phyloP scores from a whole-genome alignment of 2,797 vertebrate species.

The Coranthus polyacanthus region DNA sequence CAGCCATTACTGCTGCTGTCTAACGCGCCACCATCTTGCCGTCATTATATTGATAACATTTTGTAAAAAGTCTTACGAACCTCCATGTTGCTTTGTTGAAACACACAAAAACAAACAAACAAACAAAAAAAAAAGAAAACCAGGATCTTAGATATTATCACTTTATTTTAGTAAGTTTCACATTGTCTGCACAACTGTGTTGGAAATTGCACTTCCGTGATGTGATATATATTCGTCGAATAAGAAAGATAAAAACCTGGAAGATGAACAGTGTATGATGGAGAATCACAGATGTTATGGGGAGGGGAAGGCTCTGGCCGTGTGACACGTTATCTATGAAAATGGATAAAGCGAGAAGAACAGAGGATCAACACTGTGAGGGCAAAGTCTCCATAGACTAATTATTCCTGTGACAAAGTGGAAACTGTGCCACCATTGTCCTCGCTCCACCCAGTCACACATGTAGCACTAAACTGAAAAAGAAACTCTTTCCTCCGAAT shows the following conservation, averaged over 20 bases:
- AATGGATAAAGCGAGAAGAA: slow-evolving; percentile 74
- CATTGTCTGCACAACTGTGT: slow-evolving; percentile 29
- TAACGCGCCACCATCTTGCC: no score
- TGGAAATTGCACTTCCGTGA: slow-evolving; percentile 28
- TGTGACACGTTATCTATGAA: slow-evolving; percentile 75
- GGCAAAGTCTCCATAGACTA: slow-evolving; percentile 82
- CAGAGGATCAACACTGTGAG: slow-evolving; percentile 74
- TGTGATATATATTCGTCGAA: slow-evolving; percentile 58
- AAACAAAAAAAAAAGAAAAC: no score
- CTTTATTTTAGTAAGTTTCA: slow-evolving; percentile 24
- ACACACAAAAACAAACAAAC: no score
- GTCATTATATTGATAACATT: no score
- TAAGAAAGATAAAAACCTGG: slow-evolving; percentile 62
- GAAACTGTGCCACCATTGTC: slow-evolving; percentile 76
- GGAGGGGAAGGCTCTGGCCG: slow-evolving; percentile 60
- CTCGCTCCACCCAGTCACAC: slow-evolving; percentile 77
- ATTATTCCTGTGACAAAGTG: slow-evolving; percentile 84
- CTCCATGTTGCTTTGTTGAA: no score
- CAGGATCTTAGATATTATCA: slow-evolving; percentile 22
- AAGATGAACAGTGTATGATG: slow-evolving; percentile 68
- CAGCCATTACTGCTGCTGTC: no score
- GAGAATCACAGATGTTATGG: slow-evolving; percentile 78
- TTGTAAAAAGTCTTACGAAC: no score
- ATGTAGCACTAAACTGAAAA: slow-evolving; percentile 70
- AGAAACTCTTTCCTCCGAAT: slow-evolving; percentile 57